Evolutionary conservation across 2,888 invertebrate species (phyloP).

Genomic region (Azorinus chamasolen): DNA sequence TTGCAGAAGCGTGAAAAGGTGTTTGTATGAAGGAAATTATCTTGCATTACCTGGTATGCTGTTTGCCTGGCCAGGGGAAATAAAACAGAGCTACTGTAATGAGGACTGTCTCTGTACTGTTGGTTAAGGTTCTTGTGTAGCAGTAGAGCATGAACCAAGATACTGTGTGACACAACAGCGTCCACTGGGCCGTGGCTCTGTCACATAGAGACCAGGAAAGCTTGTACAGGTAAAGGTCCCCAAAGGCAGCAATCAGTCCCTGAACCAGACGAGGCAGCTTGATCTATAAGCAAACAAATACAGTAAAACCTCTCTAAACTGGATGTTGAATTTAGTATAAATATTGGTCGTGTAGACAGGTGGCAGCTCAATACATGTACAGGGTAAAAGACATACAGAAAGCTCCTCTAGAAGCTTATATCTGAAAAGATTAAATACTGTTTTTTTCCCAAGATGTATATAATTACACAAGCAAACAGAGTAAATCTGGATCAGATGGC

Average conservation of each 20-base stretch:
- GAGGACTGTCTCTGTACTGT: constrained; percentile 94
- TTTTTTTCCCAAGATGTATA: no score
- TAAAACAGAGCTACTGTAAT: constrained; percentile 93
- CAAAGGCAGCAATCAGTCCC: constrained; percentile 91
- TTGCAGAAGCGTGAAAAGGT: no score
- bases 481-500: no score
- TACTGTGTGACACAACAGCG: constrained; percentile 91
- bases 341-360: no score
- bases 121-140: constrained; percentile 94
- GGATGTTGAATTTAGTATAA: no score
- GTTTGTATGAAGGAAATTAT: no score
- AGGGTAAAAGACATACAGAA: no score
- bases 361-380: no score
- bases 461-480: no score
- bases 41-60: constrained; percentile 28
- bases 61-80: constrained; percentile 86
- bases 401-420: no score
- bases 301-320: no score
- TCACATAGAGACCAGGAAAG: constrained; percentile 87
- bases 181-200: constrained; percentile 89
- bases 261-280: constrained; percentile 93
- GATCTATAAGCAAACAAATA: constrained; percentile 90
- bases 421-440: no score
- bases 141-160: constrained; percentile 98
- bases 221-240: constrained; percentile 91